Percentiles rank a stretch among this genome's conserved stretches.
Evolutionary conservation across 1,140 invertebrate genomes (phyloP).

Genomic region (Cataglyphis hispanica): DNA sequence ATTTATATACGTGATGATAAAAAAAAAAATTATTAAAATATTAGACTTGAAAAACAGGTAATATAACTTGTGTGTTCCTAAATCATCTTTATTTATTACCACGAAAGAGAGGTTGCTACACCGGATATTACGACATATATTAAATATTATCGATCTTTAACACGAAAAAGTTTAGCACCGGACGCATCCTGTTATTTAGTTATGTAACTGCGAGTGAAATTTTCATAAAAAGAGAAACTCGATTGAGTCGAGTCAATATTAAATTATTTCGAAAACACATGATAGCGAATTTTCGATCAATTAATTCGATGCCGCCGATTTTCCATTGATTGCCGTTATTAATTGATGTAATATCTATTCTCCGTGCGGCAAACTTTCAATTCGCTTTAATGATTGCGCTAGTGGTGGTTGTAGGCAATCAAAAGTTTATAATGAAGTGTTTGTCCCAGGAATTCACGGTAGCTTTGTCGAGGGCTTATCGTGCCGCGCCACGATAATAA

Average conservation of each 20-base stretch:
- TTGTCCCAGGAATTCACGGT: slow-evolving; percentile 59
- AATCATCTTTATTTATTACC: slow-evolving; percentile 35
- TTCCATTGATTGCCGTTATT: slow-evolving; percentile 4
- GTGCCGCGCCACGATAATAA: slow-evolving; percentile 70
- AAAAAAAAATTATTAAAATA: not conserved
- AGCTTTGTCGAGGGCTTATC: slow-evolving; percentile 70
- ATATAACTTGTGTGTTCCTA: not conserved
- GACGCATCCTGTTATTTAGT: not conserved
- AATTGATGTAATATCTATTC: slow-evolving; percentile 34
- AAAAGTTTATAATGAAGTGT: slow-evolving; percentile 77
- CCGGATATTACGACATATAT: slow-evolving; percentile 25
- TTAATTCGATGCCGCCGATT: slow-evolving; percentile 15
- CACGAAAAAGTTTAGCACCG: not conserved
- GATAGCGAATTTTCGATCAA: not conserved
- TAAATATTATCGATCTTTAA: slow-evolving; percentile 6
- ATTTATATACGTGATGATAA: not conserved
- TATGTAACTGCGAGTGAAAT: not conserved
- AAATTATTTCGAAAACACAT: not conserved
- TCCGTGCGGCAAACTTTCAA: slow-evolving; percentile 58
- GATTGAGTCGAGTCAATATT: not conserved
- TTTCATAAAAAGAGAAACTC: not conserved
- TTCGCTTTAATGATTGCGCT: slow-evolving; percentile 72
- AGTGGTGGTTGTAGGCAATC: slow-evolving; percentile 68
- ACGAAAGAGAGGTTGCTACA: not conserved
- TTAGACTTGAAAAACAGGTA: not conserved